Base-by-base conservation (phyloP, 2,888 invertebrate species). In the Athalia cordata region DNA sequence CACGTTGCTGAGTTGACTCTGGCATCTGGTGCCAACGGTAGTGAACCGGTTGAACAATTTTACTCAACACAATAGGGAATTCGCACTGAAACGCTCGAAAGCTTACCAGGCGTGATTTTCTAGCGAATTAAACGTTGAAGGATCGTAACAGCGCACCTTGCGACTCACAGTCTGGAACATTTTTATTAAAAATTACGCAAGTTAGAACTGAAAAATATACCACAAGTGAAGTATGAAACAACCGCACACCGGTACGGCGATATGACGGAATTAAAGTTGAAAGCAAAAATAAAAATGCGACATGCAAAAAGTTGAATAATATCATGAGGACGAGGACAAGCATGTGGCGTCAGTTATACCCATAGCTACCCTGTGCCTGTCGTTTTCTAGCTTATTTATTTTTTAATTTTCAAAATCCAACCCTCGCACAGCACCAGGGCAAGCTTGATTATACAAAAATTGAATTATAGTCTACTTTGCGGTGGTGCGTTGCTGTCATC, bases 51-150 rank as follows among this genome's bases (percentile, higher is more conserved):
- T 57, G 70, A 57, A 70, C 57, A 59, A 70, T 70, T 70, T 70
- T 3, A 57, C 70, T 70, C 45, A 9, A 70, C 59, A 70, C 29
- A 29, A 29, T 29, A 70, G 43, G 57, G 59, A 70, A 70, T 13
- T 59, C 43, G 52, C 8, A 13, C 47, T 55, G 47, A 59, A 70
- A 70, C 6, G 45, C 57, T 45, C 70, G 70, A 13, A 47, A 59
- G 7, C 50, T 70, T 70, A 8, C 70, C 57, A 70, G 70, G 70
- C 70, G 70, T 70, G 57, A 70, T 70, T 70, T 70, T 70, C 70
- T 70, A 57, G 59, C 70, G 15, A 70, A 70, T 70, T 70, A 70
- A 70, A 70, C 70, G 57, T 59, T 57, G 5, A 70, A 59, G 59
- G 47, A 13, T 55, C 59, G 29, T 55, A 3, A 11, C 55, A 15